Conservation (phyloP, 2,113 vertebrate species). For the Mohoua ochrocephala region DNA sequence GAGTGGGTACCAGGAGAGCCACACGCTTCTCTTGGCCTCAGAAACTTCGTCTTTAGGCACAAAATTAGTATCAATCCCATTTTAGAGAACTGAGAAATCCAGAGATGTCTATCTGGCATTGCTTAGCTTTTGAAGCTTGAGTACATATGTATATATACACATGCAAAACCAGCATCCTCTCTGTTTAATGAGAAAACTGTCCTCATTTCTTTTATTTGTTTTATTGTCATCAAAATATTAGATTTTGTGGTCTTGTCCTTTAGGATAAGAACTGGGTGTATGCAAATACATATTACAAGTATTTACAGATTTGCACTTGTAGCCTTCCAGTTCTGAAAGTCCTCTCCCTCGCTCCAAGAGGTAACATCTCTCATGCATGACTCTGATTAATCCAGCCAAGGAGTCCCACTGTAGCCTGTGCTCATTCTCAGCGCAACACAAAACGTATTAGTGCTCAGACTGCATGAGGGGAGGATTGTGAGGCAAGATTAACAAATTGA, state of each 20-base stretch:
- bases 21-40: neutral
- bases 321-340: neutral
- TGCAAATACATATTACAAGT: neutral
- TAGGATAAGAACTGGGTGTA: neutral
- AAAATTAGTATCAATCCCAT: neutral
- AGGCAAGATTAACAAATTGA: conserved; percentile 45
- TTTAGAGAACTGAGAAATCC: neutral
- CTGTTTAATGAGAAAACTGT: neutral
- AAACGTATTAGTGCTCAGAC: neutral
- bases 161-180: neutral
- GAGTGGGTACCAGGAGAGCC: neutral
- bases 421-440: neutral
- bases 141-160: neutral
- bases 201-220: neutral
- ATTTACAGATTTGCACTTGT: neutral
- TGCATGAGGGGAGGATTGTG: neutral
- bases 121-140: neutral
- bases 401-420: neutral
- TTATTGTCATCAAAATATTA: neutral
- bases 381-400: neutral
- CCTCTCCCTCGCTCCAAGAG: neutral
- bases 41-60: neutral
- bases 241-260: neutral
- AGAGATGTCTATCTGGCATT: neutral
- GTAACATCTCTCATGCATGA: neutral